Evolutionary conservation across 1,140 invertebrate species (phyloP), one percentile per base, ranked within the genome.

Genomic region (Zaprionus inermis): DNA sequence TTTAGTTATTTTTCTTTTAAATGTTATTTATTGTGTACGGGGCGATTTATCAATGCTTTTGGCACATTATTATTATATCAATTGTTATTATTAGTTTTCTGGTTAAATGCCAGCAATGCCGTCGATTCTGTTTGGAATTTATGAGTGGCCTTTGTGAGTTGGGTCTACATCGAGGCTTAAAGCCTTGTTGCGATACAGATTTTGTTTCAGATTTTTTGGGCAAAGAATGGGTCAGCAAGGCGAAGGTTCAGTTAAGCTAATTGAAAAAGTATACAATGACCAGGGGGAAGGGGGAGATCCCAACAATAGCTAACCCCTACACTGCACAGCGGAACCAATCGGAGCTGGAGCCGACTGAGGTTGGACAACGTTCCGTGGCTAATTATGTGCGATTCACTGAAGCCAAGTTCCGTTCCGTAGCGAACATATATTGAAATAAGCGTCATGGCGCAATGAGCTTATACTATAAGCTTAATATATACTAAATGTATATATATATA

Each of bases 311-410:
- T n/a, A n/a, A 12, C 14, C 34, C 6, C 11, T 4, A n/a, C 63
- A n/a, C 34, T n/a, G 5, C 38, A 7, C 16, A 2, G 14, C 61
- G n/a, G n/a, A 12, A 18, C 30, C 30, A 54, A 41, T 49, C 5
- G 44, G 18, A 49, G 18, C 12, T 49, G 18, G 18, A 49, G 44
- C 57, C 51, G 59, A 28, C 57, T 64, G 59, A 18, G 18, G 14
- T 41, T 44, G 66, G 66, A 74, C 44, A 73, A 51, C 64, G 72
- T 59, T 69, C 28, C 60, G 60, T 75, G 72, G 68, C 72, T 71
- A 65, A 75, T 75, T 75, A 68, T 75, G 67, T 65, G 73, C 70
- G 75, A 77, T 34, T 72, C 75, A 73, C 63, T 68, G 70, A 77
- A 77, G 75, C 75, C 64, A 41, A 77, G 70, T 73, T 78, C 76